Percentiles rank a stretch among this genome's conserved stretches.
Conservation (phyloP, 1,140 invertebrate genomes). For the Polypedilum pembai region DNA sequence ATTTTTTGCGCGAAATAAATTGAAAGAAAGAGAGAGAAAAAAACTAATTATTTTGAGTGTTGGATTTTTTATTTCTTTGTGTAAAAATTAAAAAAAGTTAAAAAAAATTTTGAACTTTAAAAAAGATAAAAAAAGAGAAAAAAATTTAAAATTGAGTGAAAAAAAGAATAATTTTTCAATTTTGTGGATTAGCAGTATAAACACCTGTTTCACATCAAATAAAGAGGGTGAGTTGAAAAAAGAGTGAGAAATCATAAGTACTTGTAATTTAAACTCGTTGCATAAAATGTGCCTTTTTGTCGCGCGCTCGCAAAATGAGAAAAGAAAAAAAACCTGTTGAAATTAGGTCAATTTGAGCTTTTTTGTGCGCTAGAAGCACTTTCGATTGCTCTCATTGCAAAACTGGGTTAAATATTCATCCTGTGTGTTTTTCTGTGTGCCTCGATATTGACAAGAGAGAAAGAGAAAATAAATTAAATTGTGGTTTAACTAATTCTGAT, state of each 20-base stretch:
- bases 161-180: background rate
- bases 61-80: background rate
- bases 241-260: too few species aligned
- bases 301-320: background rate
- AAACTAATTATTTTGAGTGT: background rate
- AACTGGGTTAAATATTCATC: background rate
- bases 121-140: background rate
- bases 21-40: slow-evolving; percentile 9
- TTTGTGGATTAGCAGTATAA: too few species aligned
- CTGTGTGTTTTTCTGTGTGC: background rate
- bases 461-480: background rate
- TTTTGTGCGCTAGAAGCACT: background rate
- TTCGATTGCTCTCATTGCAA: background rate
- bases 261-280: too few species aligned
- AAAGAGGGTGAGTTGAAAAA: too few species aligned
- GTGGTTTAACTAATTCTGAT: background rate
- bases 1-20: background rate
- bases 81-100: background rate
- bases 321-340: slow-evolving; percentile 24
- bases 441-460: background rate
- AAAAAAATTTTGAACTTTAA: too few species aligned
- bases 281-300: background rate
- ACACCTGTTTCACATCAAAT: too few species aligned
- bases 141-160: background rate
- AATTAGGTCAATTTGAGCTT: slow-evolving; percentile 23